Conservation (phyloP, 2,113 vertebrate species). For the Pygoscelis antarcticus region DNA sequence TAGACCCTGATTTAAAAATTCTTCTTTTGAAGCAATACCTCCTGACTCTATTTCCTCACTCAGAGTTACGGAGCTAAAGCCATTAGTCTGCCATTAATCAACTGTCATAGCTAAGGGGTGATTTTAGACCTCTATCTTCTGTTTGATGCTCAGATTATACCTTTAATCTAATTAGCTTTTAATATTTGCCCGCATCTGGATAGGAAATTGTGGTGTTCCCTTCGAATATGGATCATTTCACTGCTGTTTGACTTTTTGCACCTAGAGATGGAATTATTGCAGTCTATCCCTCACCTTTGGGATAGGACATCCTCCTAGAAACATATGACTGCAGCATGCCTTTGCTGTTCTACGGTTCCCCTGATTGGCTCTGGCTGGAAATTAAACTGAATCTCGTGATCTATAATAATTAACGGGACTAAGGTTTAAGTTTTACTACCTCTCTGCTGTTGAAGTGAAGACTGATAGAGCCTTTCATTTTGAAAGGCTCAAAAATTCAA, state of each 20-base stretch:
- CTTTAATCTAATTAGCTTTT: neutral
- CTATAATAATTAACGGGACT: neutral
- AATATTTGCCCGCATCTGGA: neutral
- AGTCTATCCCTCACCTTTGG: neutral
- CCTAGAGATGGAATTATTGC: neutral
- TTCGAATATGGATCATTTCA: neutral
- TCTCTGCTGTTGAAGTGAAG: neutral
- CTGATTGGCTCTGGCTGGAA: neutral
- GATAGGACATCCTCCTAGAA: neutral
- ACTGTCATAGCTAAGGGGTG: neutral
- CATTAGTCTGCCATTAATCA: neutral
- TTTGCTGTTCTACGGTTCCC: neutral
- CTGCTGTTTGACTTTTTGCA: neutral
- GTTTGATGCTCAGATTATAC: neutral
- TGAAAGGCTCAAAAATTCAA: neutral
- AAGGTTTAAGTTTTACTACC: neutral
- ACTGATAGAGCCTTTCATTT: neutral
- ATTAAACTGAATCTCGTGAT: neutral
- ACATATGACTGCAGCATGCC: neutral
- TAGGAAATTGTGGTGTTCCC: neutral
- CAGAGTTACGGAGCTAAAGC: neutral
- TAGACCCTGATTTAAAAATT: neutral
- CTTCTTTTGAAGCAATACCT: neutral
- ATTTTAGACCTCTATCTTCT: neutral
- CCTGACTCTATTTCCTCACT: neutral